Conservation (phyloP, 2,113 vertebrate species). For the Ibidorhyncha struthersii region DNA sequence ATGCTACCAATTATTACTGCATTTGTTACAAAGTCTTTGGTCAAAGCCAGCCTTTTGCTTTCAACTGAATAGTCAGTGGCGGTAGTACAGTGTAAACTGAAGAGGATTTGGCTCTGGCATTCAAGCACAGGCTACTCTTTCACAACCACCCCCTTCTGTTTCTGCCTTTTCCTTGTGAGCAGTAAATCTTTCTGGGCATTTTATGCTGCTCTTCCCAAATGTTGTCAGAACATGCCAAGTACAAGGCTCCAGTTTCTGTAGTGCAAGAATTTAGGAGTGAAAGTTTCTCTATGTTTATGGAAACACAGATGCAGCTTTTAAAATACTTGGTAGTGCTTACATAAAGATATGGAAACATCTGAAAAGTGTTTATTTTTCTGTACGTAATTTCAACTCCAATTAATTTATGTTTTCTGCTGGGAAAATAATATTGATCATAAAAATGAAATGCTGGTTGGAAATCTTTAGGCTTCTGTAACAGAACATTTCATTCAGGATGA, state of each 20-base stretch:
- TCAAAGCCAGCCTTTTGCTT: background rate
- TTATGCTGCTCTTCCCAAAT: background rate
- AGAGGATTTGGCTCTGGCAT: background rate
- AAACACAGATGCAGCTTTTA: conserved; percentile 12
- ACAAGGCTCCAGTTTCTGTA: background rate
- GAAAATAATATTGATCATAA: conserved; percentile 4
- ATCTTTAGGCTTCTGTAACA: background rate
- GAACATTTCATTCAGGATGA: conserved; percentile 10
- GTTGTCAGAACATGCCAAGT: background rate
- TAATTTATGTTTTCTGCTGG: background rate
- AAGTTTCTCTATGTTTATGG: background rate
- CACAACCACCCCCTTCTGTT: background rate
- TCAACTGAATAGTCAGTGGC: background rate
- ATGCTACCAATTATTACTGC: background rate
- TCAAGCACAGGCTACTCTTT: background rate
- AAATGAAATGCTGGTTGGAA: background rate
- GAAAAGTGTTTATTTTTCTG: background rate
- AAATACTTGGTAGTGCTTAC: background rate
- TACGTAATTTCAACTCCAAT: background rate
- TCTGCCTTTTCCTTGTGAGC: background rate
- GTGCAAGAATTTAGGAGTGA: background rate
- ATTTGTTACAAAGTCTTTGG: background rate
- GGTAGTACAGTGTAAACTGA: background rate
- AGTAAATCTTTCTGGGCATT: background rate
- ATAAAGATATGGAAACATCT: background rate